Evolutionary conservation across 2,113 vertebrate species (phyloP).

Genomic region (Thamnaconus septentrionalis): DNA sequence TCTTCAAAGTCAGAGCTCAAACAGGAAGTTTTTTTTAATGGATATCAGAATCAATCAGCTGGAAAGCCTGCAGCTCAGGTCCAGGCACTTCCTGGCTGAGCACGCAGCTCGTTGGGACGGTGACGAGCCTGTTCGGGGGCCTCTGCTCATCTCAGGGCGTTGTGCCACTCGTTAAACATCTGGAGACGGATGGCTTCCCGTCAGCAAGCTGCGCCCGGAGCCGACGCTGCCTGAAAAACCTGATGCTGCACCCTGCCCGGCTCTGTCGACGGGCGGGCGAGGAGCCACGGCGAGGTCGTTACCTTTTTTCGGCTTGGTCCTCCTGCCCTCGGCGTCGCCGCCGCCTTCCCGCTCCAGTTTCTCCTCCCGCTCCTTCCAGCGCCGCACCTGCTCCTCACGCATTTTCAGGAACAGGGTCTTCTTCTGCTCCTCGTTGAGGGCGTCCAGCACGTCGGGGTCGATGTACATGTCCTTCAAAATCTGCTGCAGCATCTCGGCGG

Average conservation of each 20-base stretch:
- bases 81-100: slow-evolving; percentile 13
- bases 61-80: slow-evolving; percentile 14
- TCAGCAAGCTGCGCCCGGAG: slow-evolving; percentile 3
- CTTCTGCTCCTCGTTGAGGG: slow-evolving; percentile 81
- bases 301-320: slow-evolving; percentile 72
- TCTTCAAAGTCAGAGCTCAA: no score
- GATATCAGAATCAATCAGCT: no score
- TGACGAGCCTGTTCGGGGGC: slow-evolving; percentile 16
- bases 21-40: no score
- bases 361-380: slow-evolving; percentile 79
- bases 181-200: slow-evolving; percentile 14
- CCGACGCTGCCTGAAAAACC: slow-evolving; percentile 19
- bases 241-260: slow-evolving; percentile 11
- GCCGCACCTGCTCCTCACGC: slow-evolving; percentile 80
- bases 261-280: slow-evolving; percentile 6
- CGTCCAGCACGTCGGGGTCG: slow-evolving; percentile 77
- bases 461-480: slow-evolving; percentile 84
- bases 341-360: slow-evolving; percentile 63
- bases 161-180: slow-evolving; percentile 10
- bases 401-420: slow-evolving; percentile 82
- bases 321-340: slow-evolving; percentile 20
- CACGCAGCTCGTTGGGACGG: background rate
- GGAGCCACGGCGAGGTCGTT: slow-evolving; percentile 7
- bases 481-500: slow-evolving; percentile 78
- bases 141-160: slow-evolving; percentile 8